Evolutionary conservation across 2,113 vertebrate genomes (phyloP), one percentile per base, ranked within the genome.

Genomic region (Chelonoidis abingdonii): DNA sequence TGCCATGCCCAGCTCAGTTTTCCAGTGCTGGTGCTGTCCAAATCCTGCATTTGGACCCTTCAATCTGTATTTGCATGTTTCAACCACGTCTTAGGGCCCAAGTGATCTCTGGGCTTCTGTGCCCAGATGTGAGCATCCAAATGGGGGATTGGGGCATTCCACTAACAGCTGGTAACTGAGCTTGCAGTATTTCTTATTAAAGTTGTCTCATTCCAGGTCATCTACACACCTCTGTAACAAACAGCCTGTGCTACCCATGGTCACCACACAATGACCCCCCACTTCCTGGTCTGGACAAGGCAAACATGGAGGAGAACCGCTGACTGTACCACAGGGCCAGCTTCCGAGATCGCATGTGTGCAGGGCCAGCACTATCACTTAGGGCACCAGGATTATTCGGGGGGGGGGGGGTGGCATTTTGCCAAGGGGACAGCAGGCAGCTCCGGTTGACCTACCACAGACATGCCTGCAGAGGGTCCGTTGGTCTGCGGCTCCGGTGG

Each of bases 221-320:
- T 10, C 38, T 44, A n/a, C 25, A 22, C 53, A 78, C 49, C 72
- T 47, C 94, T 89, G 54, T 29, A 59, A 78, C 72, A 44, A 76
- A 76, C 72, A 76, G 72, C 24, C 72, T 76, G 38, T 44, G 72
- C 38, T 12, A 25, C 41, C 41, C 44, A 8, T 19, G 41, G 41
- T 75, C 2, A 1, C 62, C 41, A 12, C 0, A 0, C 0, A 0
- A 87, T 49, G 44, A 80, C 21, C 89, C 29, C 13, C 72, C 65
- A 5, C 41, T 86, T 53, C 59, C 6, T 17, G 50, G 76, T 47
- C 41, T 31, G 27, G 50, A 8, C 6, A 13, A 11, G 24, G 59
- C 0, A 0, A 56, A 14, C n/a, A 3, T 7, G 72, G 41, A 12
- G 27, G 41, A 44, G 22, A 7, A 7, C n/a, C 22, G 35, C 16